Evolutionary conservation across 2,113 vertebrate species (phyloP).

Genomic region (Scomber scombrus): DNA sequence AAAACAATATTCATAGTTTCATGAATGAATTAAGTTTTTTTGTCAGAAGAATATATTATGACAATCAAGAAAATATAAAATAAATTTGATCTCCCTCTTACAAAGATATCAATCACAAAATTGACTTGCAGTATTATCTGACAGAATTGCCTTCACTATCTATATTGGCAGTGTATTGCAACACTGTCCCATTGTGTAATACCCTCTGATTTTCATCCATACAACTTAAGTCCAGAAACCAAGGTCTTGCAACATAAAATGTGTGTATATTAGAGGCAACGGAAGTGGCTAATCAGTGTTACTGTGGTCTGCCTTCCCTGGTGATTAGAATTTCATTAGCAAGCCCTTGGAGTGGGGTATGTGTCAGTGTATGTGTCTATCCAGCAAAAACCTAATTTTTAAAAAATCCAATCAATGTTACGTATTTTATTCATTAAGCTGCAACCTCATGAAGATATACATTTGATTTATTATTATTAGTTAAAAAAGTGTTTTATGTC

Average conservation of each 20-base stretch:
- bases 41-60: no score
- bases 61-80: background rate
- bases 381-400: background rate
- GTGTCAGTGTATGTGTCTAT: background rate
- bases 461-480: no score
- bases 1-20: background rate
- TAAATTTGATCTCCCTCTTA: background rate
- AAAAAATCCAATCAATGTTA: background rate
- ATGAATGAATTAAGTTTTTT: background rate
- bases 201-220: conserved; percentile 8
- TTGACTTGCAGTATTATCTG: background rate
- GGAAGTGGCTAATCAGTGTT: conserved; percentile 21
- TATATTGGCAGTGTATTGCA: background rate
- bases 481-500: background rate
- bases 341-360: background rate
- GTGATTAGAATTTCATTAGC: conserved; percentile 23
- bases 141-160: background rate
- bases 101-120: background rate
- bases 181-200: background rate
- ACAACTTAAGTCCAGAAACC: background rate
- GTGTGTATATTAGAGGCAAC: conserved; percentile 11
- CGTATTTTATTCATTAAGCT: background rate
- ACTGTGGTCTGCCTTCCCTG: background rate
- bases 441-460: no score
- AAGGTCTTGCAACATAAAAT: background rate